Evolutionary conservation across 2,113 vertebrate species (phyloP).

Genomic region (Myanophis thanlyinensis): DNA sequence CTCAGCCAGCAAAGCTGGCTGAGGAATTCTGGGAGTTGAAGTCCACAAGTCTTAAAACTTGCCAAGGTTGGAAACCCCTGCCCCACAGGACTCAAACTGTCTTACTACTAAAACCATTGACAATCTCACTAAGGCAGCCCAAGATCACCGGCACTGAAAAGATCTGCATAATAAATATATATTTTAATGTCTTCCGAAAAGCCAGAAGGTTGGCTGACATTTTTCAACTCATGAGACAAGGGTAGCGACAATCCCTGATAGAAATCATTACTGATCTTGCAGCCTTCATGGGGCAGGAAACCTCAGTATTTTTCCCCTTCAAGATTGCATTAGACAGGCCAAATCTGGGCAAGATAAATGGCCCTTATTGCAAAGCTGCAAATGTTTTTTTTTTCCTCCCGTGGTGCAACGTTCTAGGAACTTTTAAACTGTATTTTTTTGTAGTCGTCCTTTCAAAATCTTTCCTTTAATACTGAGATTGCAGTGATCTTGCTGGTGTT

Average conservation of each 20-base stretch:
- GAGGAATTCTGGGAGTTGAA: too few relatives aligned
- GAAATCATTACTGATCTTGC: neutral
- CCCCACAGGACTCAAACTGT: neutral
- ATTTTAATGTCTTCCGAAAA: neutral
- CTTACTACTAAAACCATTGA: neutral
- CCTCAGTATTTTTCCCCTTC: too few relatives aligned
- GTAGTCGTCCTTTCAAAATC: neutral
- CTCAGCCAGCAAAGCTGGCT: too few relatives aligned
- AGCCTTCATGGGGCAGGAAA: too few relatives aligned
- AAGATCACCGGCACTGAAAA: neutral
- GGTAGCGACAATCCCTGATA: neutral
- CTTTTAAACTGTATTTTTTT: neutral
- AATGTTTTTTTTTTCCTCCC: neutral
- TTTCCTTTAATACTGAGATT: neutral
- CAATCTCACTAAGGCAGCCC: neutral
- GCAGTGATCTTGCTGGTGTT: neutral
- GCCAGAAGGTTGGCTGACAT: neutral
- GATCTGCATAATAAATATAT: neutral
- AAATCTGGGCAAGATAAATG: neutral
- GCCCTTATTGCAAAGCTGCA: neutral
- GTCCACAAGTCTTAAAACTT: too few relatives aligned
- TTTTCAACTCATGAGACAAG: neutral
- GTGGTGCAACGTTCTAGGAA: neutral
- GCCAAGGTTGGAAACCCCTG: too few relatives aligned
- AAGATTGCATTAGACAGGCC: neutral